phyloP scores from a whole-genome alignment of 2,888 invertebrate species.

The Philhelius pedissequus region DNA sequence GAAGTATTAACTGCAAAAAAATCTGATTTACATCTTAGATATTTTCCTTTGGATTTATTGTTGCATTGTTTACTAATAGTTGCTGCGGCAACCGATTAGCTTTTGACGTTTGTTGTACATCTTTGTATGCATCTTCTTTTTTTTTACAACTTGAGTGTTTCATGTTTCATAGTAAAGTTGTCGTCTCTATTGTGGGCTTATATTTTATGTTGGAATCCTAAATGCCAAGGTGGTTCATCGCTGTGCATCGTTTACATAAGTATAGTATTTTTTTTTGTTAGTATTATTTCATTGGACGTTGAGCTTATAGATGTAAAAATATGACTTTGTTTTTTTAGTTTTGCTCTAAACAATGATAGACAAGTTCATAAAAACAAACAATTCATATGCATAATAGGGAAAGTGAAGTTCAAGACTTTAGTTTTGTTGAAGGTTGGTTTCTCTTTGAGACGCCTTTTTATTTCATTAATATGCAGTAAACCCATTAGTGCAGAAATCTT shows the following conservation, averaged over 20 bases:
- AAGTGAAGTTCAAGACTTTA: conserved; percentile 59
- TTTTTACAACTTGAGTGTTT: conserved; percentile 14
- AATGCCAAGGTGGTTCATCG: conserved; percentile 67
- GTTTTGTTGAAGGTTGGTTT: conserved; percentile 48
- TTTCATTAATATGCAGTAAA: not conserved
- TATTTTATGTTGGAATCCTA: conserved; percentile 32
- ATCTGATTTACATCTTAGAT: conserved; percentile 58
- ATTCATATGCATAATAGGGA: conserved; percentile 21
- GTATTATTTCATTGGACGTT: not conserved
- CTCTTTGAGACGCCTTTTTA: conserved; percentile 4
- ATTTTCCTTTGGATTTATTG: conserved; percentile 52
- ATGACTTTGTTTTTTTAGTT: not conserved
- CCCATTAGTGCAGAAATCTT: conserved; percentile 4
- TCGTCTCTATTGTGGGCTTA: conserved; percentile 3
- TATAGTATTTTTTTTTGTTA: not conserved
- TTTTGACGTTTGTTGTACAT: conserved; percentile 19
- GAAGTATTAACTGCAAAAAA: conserved; percentile 20
- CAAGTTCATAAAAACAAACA: conserved; percentile 10
- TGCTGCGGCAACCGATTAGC: conserved; percentile 38
- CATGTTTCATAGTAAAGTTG: conserved; percentile 4
- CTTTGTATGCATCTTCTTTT: not conserved
- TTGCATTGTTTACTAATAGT: conserved; percentile 60
- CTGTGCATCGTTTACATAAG: conserved; percentile 10
- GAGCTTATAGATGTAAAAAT: conserved; percentile 6
- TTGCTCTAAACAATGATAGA: conserved; percentile 31